Evolutionary conservation across 1,140 invertebrate genomes (phyloP).

Genomic region (Leptinotarsa defecta): DNA sequence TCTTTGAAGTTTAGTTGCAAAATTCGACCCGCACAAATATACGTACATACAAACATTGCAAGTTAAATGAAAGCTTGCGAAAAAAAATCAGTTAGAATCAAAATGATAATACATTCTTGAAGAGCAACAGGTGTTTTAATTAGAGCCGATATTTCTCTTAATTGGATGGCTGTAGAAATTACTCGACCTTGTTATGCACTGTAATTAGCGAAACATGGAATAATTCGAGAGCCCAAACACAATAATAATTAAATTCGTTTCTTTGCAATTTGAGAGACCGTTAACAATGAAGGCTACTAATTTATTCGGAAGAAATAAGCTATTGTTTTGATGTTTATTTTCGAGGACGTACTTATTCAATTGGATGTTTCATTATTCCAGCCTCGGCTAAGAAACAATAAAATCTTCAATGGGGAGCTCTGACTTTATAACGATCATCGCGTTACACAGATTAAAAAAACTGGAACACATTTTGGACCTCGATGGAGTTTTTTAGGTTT

Average conservation of each 20-base stretch:
- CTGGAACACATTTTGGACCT: background rate
- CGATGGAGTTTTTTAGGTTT: background rate
- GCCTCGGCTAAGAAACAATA: background rate
- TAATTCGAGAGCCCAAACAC: background rate
- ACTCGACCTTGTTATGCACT: background rate
- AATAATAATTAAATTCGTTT: background rate
- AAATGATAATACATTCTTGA: too few relatives aligned
- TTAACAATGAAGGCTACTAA: background rate
- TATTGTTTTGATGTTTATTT: conserved; percentile 7
- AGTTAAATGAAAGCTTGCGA: too few relatives aligned
- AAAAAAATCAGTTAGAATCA: too few relatives aligned
- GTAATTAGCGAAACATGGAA: background rate
- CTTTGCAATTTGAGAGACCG: background rate
- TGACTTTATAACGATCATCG: background rate
- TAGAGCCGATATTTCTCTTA: background rate
- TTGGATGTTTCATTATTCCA: background rate
- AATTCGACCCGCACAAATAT: too few relatives aligned
- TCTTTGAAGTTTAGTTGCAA: too few relatives aligned
- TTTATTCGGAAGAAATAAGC: background rate
- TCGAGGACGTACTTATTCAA: conserved; percentile 2
- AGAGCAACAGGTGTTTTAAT: conserved; percentile 1
- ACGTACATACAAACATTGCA: too few relatives aligned
- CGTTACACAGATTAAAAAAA: background rate
- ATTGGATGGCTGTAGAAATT: background rate
- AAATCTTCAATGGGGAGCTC: background rate